Conservation (phyloP, 2,888 invertebrate species). For the Rhyacophila evoluta region DNA sequence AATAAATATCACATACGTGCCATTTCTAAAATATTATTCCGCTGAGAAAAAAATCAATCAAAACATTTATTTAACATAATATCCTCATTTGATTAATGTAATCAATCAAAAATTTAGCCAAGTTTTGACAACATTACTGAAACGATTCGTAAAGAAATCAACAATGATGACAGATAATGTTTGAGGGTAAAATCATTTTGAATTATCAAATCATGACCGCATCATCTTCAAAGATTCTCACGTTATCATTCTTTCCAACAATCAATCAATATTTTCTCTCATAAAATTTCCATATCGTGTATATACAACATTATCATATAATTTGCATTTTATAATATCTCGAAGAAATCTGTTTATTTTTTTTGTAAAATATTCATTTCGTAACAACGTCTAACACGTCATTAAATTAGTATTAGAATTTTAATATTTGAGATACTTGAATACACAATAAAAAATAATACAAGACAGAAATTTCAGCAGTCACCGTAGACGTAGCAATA, state of each 20-base stretch:
- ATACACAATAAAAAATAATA: slow-evolving; percentile 35
- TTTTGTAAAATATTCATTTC: slow-evolving; percentile 4
- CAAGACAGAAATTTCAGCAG: background rate
- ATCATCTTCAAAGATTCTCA: background rate
- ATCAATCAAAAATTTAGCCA: too few species aligned
- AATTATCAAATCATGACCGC: too few species aligned
- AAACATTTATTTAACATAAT: too few species aligned
- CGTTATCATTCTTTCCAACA: background rate
- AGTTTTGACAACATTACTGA: too few species aligned
- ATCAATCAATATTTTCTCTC: slow-evolving; percentile 18
- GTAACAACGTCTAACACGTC: background rate
- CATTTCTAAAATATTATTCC: background rate
- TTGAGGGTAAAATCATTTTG: too few species aligned
- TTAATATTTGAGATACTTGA: slow-evolving; percentile 25
- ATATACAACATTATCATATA: slow-evolving; percentile 41
- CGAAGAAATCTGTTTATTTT: slow-evolving; percentile 25
- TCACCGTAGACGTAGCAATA: background rate
- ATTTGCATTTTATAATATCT: slow-evolving; percentile 28
- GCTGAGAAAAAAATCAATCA: background rate
- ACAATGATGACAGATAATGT: too few species aligned
- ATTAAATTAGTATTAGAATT: background rate
- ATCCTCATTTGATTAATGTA: too few species aligned
- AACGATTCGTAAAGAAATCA: too few species aligned
- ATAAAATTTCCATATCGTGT: slow-evolving; percentile 35
- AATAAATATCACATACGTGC: too few species aligned